Evolutionary conservation across 2,113 vertebrate genomes (phyloP), one percentile per base, ranked within the genome.

Genomic region (Sylvia atricapilla): DNA sequence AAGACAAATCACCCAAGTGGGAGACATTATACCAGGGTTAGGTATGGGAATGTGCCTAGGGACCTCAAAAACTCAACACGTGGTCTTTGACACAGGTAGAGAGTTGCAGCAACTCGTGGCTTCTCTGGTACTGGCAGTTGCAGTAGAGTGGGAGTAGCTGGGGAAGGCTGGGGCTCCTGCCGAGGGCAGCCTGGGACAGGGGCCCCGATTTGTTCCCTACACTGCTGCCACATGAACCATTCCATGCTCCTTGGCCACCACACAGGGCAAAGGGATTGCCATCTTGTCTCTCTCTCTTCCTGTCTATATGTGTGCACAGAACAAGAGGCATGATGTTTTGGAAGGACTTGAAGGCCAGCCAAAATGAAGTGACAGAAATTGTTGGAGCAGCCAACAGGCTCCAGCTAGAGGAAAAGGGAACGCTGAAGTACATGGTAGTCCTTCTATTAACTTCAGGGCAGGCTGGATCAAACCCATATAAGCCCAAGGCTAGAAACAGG

Each of bases 191-290:
- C 56, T 63, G 70, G 70, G 23, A 60, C 68, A 31, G 6, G 30
- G 21, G 5, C 1, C 6, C 27, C 0, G 0, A 5, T 39, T 75
- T 4, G 0, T 28, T 58, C 44, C 52, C 39, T 67, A 2, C 21
- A 3, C 15, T 1, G 0, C 52, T 83, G 75, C 49, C 70, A 19
- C 0, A 0, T 30, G 70, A 73, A 10, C 31, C 0, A 6, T 60
- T 43, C 31, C 9, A 2, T 63, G 62, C 24, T 28, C 28, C 58
- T 55, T 83, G 70, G 35, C 47, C 75, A 89, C 72, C 2, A 4
- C 28, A 49, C 4, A 6, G 0, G 2, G 49, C 0, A 4, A 69
- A 86, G n/a, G n/a, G 21, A 17, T 23, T 69, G 64, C 69, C 60
- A 33, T 76, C 78, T 76, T 68, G 47, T 95, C 67, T 64, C 33